These are phyloP conservation scores for Periplaneta americana DNA, from an alignment of 1,140 invertebrate genomes.

Conservation along the genomic window DNA sequence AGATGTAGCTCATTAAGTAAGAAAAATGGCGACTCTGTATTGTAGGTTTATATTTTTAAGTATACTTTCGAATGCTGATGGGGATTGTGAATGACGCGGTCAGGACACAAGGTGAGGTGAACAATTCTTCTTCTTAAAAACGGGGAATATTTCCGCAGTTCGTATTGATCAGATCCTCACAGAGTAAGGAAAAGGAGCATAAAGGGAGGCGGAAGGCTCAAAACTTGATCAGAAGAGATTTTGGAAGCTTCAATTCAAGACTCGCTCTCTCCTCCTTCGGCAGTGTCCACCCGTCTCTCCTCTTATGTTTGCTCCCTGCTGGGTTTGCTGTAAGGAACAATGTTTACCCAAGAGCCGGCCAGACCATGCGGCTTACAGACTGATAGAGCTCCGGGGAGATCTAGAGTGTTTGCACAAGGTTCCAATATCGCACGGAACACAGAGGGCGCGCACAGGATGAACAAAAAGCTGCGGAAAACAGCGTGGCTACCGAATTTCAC, in stretches of 20 bases:
- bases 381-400: not conserved
- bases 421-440: not conserved
- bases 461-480: no score
- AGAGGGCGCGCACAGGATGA: no score
- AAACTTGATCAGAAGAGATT: not conserved
- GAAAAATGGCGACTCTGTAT: no score
- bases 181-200: not conserved
- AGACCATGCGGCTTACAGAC: not conserved
- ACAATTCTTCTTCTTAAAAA: not conserved
- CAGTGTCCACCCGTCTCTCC: not conserved
- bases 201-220: not conserved
- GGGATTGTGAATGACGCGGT: no score
- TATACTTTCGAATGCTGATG: no score
- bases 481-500: no score
- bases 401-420: not conserved
- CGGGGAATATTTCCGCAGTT: not conserved
- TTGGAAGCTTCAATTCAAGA: not conserved
- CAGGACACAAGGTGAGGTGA: not conserved
- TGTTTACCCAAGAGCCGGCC: not conserved
- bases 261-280: not conserved
- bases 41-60: no score
- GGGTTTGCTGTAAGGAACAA: not conserved
- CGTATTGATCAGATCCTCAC: not conserved
- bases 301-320: not conserved
- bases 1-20: no score